These are phyloP conservation scores for Crocallis elinguaria DNA, from an alignment of 2,888 invertebrate genomes.

Conservation along the genomic window DNA sequence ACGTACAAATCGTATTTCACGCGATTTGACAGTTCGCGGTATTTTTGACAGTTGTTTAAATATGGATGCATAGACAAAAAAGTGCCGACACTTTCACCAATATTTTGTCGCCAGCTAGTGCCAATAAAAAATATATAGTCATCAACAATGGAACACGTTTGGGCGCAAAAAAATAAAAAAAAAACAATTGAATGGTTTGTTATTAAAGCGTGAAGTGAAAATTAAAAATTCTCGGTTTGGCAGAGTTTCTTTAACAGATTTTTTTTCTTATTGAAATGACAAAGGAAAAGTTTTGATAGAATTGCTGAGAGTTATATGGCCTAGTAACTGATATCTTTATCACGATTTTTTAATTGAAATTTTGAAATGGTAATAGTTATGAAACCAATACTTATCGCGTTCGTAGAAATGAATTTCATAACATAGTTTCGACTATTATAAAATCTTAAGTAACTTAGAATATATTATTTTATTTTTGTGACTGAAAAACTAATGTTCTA, in stretches of 20 bases:
- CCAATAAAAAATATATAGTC: conserved; percentile 47
- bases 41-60: conserved; percentile 59
- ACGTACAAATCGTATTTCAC: conserved; percentile 37
- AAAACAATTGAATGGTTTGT: conserved; percentile 47
- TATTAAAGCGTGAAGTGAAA: conserved; percentile 64
- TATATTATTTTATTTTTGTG: too few relatives aligned
- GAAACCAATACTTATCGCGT: neutral
- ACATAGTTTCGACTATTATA: neutral
- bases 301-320: conserved; percentile 5
- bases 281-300: conserved; percentile 30
- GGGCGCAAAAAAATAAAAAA: conserved; percentile 54
- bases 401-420: neutral
- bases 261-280: conserved; percentile 9
- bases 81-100: conserved; percentile 66
- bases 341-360: conserved; percentile 8
- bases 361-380: conserved; percentile 5
- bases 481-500: too few relatives aligned
- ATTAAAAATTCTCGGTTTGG: conserved; percentile 48
- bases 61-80: conserved; percentile 48
- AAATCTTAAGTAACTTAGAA: too few relatives aligned
- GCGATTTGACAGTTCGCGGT: conserved; percentile 48
- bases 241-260: conserved; percentile 26
- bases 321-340: conserved; percentile 7
- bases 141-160: conserved; percentile 61
- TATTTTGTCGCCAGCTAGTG: conserved; percentile 55